Base-by-base conservation (phyloP, 2,113 vertebrate species). In the Poicephalus gulielmi region DNA sequence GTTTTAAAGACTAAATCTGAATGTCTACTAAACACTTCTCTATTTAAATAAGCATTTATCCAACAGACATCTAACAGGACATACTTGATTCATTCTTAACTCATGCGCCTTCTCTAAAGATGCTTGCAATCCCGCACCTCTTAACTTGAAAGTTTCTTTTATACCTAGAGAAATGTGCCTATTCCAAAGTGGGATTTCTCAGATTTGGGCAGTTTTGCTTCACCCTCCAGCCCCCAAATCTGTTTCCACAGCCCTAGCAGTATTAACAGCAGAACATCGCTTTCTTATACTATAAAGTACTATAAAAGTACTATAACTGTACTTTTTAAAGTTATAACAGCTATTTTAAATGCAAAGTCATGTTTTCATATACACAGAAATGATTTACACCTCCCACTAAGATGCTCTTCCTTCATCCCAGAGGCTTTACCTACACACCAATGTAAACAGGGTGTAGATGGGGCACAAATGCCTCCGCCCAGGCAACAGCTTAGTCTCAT, bases 371-470 rank as follows among this genome's bases (percentile, higher is more conserved):
- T 11, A 47, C 46, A 50, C 11, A 63, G 31, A 43, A 59, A 30
- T 11, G 3, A 89, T 43, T 78, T 81, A 30, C 0, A 3, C 50
- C 79, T 84, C 43, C 60, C 63, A 87, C 31, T 8, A 7, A 41
- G 64, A 57, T 55, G 52, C 30, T 43, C 66, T 67, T 93, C 39
- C 68, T 75, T 68, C 60, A 76, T 18, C 17, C 20, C 33, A 68
- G 55, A 82, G 47, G 68, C 81, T 80, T 53, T 44, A 64, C 53
- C 62, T 13, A 43, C 6, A 11, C 47, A n/a, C 10, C 37, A 23
- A 2, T 2, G 57, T 96, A 95, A 96, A 97, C 92, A 96, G 80
- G 95, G 85, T 74, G 90, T 81, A 89, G 82, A 90, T 84, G 10
- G 35, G 81, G 64, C 33, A 7, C 30, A 47, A 41, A 43, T 0